phyloP scores from a whole-genome alignment of 2,888 invertebrate species.

The Scaptomyza flava region DNA sequence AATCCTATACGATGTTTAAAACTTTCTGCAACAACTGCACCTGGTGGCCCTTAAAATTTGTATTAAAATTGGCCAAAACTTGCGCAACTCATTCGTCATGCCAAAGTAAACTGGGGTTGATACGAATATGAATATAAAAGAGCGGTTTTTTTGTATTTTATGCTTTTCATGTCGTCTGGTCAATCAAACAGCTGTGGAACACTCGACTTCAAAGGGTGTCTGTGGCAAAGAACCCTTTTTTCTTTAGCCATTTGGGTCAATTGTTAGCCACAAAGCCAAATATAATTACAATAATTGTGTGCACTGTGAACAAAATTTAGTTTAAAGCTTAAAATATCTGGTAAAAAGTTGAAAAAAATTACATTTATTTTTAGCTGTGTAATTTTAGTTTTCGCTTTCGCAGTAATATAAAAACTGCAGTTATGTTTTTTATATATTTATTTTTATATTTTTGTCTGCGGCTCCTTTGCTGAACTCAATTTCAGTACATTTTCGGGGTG shows the following conservation, averaged over 20 bases:
- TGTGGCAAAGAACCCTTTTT: slow-evolving; percentile 29
- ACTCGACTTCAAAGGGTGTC: slow-evolving; percentile 21
- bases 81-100: slow-evolving; percentile 70
- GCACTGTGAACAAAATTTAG: slow-evolving; percentile 1
- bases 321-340: too few species aligned
- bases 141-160: slow-evolving; percentile 5
- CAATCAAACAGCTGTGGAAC: slow-evolving; percentile 37
- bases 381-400: background rate
- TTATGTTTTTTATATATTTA: slow-evolving; percentile 16
- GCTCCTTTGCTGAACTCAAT: background rate
- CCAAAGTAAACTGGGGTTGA: slow-evolving; percentile 49
- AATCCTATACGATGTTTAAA: slow-evolving; percentile 25
- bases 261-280: slow-evolving; percentile 5
- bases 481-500: slow-evolving; percentile 17
- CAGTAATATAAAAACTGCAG: slow-evolving; percentile 5
- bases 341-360: background rate
- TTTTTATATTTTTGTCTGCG: background rate
- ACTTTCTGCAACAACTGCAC: slow-evolving; percentile 41
- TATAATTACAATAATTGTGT: slow-evolving; percentile 63
- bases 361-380: background rate
- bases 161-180: slow-evolving; percentile 8
- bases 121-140: slow-evolving; percentile 23
- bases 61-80: slow-evolving; percentile 44
- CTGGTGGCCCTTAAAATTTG: slow-evolving; percentile 42
- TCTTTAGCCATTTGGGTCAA: slow-evolving; percentile 12